These are phyloP conservation scores for Dinothrombium tinctorium DNA, from an alignment of 1,140 invertebrate species.

Conservation along the genomic window DNA sequence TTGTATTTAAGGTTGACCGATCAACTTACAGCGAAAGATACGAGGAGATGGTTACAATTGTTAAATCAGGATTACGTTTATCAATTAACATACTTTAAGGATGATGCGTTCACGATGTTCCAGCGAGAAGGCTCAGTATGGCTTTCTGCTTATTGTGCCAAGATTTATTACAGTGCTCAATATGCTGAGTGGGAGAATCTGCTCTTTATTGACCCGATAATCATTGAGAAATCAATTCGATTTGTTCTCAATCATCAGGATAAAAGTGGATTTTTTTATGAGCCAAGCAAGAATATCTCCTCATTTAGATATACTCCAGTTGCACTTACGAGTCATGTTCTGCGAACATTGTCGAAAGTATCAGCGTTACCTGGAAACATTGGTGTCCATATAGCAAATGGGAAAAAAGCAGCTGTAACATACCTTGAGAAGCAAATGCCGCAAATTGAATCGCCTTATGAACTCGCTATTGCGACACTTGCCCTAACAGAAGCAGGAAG, in stretches of 20 bases:
- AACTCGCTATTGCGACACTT: constrained; percentile 27
- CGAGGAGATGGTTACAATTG: constrained; percentile 17
- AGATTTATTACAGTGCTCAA: constrained; percentile 22
- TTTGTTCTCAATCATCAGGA: constrained; percentile 26
- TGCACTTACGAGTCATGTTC: constrained; percentile 27
- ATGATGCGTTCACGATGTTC: constrained; percentile 26
- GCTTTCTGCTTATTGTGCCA: constrained; percentile 26
- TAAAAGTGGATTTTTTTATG: constrained; percentile 23
- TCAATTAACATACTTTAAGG: constrained; percentile 12
- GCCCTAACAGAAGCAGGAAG: constrained; percentile 24
- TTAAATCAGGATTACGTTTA: constrained; percentile 19
- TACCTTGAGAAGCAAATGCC: no score
- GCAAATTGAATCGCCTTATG: no score
- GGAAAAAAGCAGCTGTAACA: no score
- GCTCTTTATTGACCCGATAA: constrained; percentile 22
- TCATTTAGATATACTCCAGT: constrained; percentile 10
- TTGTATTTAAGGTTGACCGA: constrained; percentile 33
- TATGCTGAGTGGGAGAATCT: constrained; percentile 31
- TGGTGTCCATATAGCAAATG: constrained; percentile 15
- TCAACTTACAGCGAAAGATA: constrained; percentile 23
- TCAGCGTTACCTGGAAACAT: constrained; percentile 15
- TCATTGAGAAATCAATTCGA: constrained; percentile 19
- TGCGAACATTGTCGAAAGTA: constrained; percentile 23
- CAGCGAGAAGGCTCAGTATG: constrained; percentile 19
- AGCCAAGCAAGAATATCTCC: constrained; percentile 16